Evolutionary conservation across 2,113 vertebrate species (phyloP).

Genomic region (Fukomys damarensis): DNA sequence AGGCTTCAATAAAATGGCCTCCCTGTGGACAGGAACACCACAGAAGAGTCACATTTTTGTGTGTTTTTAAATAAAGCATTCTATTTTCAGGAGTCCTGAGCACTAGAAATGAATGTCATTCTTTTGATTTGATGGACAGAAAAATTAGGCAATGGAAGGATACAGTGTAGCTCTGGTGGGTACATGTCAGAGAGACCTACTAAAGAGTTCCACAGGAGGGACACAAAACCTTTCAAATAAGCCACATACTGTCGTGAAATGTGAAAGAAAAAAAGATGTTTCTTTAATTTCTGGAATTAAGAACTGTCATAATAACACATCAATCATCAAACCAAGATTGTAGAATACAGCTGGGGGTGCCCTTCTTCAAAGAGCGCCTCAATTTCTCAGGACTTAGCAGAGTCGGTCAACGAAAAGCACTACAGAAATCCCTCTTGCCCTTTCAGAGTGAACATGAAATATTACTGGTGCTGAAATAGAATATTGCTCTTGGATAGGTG

Average conservation of each 20-base stretch:
- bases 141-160: neutral
- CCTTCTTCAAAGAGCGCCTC: constrained; percentile 1
- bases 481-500: neutral
- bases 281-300: constrained; percentile 62
- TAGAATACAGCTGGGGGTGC: neutral
- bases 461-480: constrained; percentile 14
- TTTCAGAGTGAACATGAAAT: neutral
- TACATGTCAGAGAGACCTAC: neutral
- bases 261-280: constrained; percentile 39
- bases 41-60: neutral
- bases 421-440: neutral
- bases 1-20: constrained; percentile 14
- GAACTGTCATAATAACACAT: constrained; percentile 48
- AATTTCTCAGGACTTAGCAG: neutral
- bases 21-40: constrained; percentile 50
- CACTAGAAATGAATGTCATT: neutral
- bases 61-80: constrained; percentile 59
- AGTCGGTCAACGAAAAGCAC: neutral
- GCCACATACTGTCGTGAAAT: neutral
- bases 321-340: constrained; percentile 13
- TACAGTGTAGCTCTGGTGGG: neutral
- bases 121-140: neutral
- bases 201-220: neutral
- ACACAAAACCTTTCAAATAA: constrained; percentile 29
- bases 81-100: neutral